A percentile compares a stretch with the other conserved stretches of the same genome.
Conservation (phyloP, 1,140 invertebrate genomes). For the Caenorhabditis briggsae region DNA sequence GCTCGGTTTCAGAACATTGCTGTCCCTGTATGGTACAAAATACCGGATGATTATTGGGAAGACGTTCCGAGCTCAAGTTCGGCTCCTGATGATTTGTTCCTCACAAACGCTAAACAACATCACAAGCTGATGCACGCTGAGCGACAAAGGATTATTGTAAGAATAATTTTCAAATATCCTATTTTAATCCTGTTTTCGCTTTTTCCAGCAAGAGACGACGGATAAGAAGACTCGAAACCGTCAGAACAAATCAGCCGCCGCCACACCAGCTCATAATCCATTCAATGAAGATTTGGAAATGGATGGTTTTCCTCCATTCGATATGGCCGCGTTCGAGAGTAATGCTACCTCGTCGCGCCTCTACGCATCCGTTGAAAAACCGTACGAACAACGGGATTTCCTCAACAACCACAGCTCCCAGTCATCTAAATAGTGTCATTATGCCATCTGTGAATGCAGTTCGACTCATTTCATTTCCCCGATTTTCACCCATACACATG, state of each 20-base stretch:
- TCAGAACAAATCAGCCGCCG: neutral
- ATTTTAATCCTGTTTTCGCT: neutral
- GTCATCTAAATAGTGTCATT: conserved; percentile 44
- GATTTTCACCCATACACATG: neutral
- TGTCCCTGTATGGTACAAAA: neutral
- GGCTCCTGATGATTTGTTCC: neutral
- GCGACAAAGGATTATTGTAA: conserved; percentile 9
- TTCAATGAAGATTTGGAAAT: neutral
- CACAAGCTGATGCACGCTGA: conserved; percentile 41
- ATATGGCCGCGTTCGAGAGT: neutral
- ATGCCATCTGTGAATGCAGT: neutral
- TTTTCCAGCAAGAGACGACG: conserved; percentile 13
- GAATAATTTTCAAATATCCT: neutral
- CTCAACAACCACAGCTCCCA: conserved; percentile 10
- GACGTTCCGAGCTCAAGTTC: neutral
- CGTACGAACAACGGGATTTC: conserved; percentile 31
- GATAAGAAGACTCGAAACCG: neutral
- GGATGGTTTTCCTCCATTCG: conserved; percentile 5
- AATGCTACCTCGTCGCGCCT: neutral
- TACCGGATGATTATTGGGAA: conserved; percentile 16
- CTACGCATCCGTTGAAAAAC: neutral
- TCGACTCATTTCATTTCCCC: neutral
- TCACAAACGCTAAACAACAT: conserved; percentile 8
- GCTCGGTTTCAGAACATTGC: neutral
- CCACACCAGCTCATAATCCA: neutral